Percentiles rank a stretch among this genome's conserved stretches.
Conservation (phyloP, 2,797 vertebrate species). For the Euthynnus affinis region DNA sequence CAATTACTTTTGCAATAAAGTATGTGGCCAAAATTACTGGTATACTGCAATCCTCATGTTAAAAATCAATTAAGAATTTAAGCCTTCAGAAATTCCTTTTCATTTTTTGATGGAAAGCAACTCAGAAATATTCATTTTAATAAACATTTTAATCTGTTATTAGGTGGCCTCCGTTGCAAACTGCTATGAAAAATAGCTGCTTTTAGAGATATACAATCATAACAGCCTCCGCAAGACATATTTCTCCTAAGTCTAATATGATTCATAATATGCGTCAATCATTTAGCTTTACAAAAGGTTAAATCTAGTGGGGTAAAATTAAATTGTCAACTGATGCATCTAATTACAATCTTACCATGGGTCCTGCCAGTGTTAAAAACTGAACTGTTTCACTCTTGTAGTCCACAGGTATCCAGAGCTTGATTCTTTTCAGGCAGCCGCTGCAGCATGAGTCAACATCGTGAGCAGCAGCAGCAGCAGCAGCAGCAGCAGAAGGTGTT, state of each 20-base stretch:
- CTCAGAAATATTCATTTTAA: not conserved
- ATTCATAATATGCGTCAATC: not conserved
- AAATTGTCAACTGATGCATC: constrained; percentile 3
- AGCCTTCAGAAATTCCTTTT: not conserved
- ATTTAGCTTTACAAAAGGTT: not conserved
- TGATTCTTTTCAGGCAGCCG: constrained; percentile 63
- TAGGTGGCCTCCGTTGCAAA: not conserved
- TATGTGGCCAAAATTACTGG: not conserved
- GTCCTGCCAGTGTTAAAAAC: constrained; percentile 79
- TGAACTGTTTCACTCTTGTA: constrained; percentile 77
- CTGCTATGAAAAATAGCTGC: not conserved
- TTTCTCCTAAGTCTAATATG: not conserved
- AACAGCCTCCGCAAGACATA: not conserved
- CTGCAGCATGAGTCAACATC: constrained; percentile 74
- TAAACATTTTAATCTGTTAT: not conserved
- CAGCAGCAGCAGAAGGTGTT: constrained; percentile 58
- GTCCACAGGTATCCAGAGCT: constrained; percentile 57
- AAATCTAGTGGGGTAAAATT: not conserved
- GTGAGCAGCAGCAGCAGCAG: constrained; percentile 56
- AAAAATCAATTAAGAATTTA: constrained; percentile 11
- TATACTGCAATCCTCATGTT: not conserved
- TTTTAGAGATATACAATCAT: constrained; percentile 3
- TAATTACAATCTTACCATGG: constrained; percentile 72
- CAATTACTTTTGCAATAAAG: constrained; percentile 10
- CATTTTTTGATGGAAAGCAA: not conserved